These are phyloP conservation scores for Leptoclinus maculatus DNA, from an alignment of 2,797 vertebrate species.

Conservation along the genomic window DNA sequence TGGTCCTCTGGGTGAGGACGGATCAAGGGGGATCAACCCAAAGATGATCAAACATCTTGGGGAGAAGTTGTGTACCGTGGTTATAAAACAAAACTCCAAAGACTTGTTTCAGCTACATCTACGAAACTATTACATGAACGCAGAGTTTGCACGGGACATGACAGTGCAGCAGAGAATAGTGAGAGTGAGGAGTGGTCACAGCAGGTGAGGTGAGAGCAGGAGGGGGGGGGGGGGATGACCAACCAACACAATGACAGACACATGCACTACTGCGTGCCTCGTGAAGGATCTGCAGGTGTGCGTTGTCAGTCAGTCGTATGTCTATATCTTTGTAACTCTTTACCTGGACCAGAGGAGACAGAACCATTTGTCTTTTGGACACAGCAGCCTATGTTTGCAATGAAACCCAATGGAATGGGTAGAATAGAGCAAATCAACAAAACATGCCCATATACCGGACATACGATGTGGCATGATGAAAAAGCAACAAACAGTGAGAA, in stretches of 20 bases:
- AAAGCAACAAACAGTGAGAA: constrained; percentile 74
- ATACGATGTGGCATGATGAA: constrained; percentile 64
- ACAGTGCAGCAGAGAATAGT: constrained; percentile 47
- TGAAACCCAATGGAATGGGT: constrained; percentile 65
- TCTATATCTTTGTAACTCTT: constrained; percentile 60
- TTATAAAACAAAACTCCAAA: constrained; percentile 35
- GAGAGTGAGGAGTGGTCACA: constrained; percentile 59
- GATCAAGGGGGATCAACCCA: constrained; percentile 47
- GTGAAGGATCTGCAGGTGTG: constrained; percentile 22
- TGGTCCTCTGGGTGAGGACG: constrained; percentile 16
- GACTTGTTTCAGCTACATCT: constrained; percentile 19
- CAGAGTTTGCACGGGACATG: constrained; percentile 34
- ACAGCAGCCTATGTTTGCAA: constrained; percentile 77
- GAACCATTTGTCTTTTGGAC: constrained; percentile 78
- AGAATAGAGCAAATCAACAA: constrained; percentile 73
- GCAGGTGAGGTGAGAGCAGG: constrained; percentile 61
- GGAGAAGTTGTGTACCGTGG: constrained; percentile 29
- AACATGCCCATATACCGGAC: constrained; percentile 69
- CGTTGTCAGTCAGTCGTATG: constrained; percentile 17
- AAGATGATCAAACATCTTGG: constrained; percentile 58
- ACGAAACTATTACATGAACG: constrained; percentile 27
- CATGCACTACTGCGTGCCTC: constrained; percentile 65
- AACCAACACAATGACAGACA: constrained; percentile 51
- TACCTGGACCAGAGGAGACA: constrained; percentile 84
- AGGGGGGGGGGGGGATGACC: constrained; percentile 10